Conservation (phyloP, 2,888 invertebrate species). For the Himalopsyche kuldschensis region DNA sequence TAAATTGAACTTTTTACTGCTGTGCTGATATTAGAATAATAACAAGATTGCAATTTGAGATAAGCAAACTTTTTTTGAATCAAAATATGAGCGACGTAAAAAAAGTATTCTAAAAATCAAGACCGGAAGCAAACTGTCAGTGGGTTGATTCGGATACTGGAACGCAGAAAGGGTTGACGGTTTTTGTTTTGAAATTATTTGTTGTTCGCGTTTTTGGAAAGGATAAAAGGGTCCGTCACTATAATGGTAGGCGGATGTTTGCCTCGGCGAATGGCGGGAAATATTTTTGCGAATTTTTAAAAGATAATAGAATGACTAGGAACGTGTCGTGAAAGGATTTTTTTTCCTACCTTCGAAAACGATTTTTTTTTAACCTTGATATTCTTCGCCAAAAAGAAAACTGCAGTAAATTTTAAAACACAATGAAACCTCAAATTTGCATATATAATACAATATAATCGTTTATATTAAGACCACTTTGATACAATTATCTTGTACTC, state of each 20-base stretch:
- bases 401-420: too few species aligned
- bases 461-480: neutral
- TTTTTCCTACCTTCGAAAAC: neutral
- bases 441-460: neutral
- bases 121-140: neutral
- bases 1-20: too few species aligned
- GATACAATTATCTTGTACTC: too few species aligned
- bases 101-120: neutral
- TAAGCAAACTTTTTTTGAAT: too few species aligned
- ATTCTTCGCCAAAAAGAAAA: too few species aligned
- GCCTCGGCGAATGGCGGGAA: neutral
- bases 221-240: neutral
- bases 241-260: slow-evolving; percentile 1
- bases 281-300: neutral
- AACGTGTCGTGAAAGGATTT: neutral
- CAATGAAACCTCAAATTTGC: too few species aligned
- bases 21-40: too few species aligned
- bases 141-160: neutral
- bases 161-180: slow-evolving; percentile 24
- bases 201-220: slow-evolving; percentile 5
- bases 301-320: neutral
- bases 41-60: too few species aligned
- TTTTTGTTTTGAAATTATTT: slow-evolving; percentile 26
- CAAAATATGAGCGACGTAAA: neutral
- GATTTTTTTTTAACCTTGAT: neutral